These are phyloP conservation scores for Gobiocypris rarus DNA, from an alignment of 2,113 vertebrate genomes.

Conservation along the genomic window DNA sequence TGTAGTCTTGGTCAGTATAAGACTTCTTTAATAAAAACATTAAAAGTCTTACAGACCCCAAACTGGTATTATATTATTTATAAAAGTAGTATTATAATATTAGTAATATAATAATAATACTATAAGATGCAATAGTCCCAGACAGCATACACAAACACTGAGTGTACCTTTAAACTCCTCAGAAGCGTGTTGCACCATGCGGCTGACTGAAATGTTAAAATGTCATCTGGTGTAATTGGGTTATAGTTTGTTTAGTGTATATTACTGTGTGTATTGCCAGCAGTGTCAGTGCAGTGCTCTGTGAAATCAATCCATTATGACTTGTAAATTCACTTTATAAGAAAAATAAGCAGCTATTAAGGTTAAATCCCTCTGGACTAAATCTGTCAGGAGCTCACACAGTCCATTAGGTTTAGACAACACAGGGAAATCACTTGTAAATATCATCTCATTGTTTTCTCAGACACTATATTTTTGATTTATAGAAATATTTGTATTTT, in stretches of 20 bases:
- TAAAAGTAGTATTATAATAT: not conserved
- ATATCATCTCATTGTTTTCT: not conserved
- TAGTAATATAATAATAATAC: not conserved
- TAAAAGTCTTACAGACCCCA: not conserved
- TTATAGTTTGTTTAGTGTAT: constrained; percentile 22
- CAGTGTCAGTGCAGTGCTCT: constrained; percentile 11
- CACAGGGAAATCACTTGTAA: not conserved
- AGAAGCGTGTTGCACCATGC: not conserved
- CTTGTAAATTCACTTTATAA: constrained; percentile 1
- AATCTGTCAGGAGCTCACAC: not conserved
- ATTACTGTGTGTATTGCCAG: constrained; percentile 20
- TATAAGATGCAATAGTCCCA: not conserved
- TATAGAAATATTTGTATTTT: too few species aligned
- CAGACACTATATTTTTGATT: not conserved
- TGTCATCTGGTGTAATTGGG: constrained; percentile 3
- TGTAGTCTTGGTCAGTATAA: not conserved
- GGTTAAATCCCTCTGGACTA: constrained; percentile 1
- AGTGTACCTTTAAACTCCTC: not conserved
- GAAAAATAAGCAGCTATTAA: constrained; percentile 30
- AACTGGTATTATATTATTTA: not conserved
- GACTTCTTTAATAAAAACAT: not conserved
- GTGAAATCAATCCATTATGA: constrained; percentile 20
- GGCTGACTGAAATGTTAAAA: constrained; percentile 5
- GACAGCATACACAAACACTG: not conserved
- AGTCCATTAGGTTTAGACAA: constrained; percentile 10